These are phyloP conservation scores for Solenopsis invicta DNA, from an alignment of 1,140 invertebrate genomes.

Conservation along the genomic window DNA sequence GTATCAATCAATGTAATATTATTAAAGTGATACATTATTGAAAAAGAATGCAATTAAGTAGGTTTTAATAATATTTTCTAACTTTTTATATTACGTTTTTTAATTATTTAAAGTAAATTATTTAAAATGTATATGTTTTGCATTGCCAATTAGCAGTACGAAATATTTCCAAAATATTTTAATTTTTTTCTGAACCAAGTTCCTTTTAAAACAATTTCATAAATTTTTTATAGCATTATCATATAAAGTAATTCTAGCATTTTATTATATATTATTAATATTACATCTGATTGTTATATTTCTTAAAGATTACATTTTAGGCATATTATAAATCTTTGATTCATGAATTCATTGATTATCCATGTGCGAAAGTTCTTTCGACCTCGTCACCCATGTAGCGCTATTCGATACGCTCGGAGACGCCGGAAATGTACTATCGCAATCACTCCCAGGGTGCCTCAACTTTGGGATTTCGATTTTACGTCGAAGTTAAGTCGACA, in stretches of 20 bases:
- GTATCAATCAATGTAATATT: neutral
- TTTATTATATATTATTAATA: neutral
- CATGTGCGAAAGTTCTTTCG: conserved; percentile 10
- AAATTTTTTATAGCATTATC: neutral
- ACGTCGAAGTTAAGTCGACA: conserved; percentile 64
- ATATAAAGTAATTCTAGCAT: neutral
- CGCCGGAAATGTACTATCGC: conserved; percentile 48
- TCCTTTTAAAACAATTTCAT: neutral
- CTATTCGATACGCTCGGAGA: conserved; percentile 21
- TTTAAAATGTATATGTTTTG: no score
- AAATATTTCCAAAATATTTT: neutral
- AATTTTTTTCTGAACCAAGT: neutral
- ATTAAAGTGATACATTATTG: neutral
- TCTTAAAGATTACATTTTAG: neutral
- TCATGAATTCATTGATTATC: conserved; percentile 5
- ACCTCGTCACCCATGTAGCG: neutral
- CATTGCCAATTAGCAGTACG: neutral
- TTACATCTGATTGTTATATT: neutral
- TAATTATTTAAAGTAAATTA: neutral
- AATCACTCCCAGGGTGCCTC: conserved; percentile 49
- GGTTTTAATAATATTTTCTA: neutral
- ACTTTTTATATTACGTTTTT: neutral
- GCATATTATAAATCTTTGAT: neutral
- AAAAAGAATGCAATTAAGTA: no score
- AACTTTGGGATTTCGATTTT: conserved; percentile 59